Percentiles rank a stretch among this genome's conserved stretches.
Conservation (phyloP, 1,140 invertebrate species). For the Achroia grisella region DNA sequence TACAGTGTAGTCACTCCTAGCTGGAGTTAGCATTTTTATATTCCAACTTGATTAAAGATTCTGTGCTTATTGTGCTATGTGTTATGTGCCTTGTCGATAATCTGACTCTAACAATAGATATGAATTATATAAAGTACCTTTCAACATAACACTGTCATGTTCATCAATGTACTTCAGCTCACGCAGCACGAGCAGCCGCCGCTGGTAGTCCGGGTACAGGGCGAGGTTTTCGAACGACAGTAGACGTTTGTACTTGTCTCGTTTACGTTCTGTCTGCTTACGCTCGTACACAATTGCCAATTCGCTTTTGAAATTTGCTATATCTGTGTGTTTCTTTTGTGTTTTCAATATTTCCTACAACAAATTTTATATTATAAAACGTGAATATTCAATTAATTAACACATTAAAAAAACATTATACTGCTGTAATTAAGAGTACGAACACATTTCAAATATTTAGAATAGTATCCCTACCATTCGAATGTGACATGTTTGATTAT, state of each 20-base stretch:
- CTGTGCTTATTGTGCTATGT: too few species aligned
- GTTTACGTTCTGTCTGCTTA: conserved; percentile 82
- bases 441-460: too few species aligned
- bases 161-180: conserved; percentile 79
- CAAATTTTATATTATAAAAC: too few species aligned
- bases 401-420: too few species aligned
- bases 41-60: conserved; percentile 1
- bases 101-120: neutral
- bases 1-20: too few species aligned
- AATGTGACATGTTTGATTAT: too few species aligned
- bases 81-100: too few species aligned
- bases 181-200: conserved; percentile 87
- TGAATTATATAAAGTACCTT: conserved; percentile 22
- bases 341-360: conserved; percentile 40
- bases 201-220: conserved; percentile 92
- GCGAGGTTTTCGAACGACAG: conserved; percentile 90
- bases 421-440: too few species aligned
- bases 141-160: conserved; percentile 74
- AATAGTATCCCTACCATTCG: too few species aligned
- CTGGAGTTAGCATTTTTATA: neutral
- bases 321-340: conserved; percentile 53
- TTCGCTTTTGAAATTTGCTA: conserved; percentile 76
- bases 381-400: too few species aligned
- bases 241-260: conserved; percentile 81
- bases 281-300: conserved; percentile 83